phyloP scores from a whole-genome alignment of 2,888 invertebrate genomes.

The Chironomus tentans region DNA sequence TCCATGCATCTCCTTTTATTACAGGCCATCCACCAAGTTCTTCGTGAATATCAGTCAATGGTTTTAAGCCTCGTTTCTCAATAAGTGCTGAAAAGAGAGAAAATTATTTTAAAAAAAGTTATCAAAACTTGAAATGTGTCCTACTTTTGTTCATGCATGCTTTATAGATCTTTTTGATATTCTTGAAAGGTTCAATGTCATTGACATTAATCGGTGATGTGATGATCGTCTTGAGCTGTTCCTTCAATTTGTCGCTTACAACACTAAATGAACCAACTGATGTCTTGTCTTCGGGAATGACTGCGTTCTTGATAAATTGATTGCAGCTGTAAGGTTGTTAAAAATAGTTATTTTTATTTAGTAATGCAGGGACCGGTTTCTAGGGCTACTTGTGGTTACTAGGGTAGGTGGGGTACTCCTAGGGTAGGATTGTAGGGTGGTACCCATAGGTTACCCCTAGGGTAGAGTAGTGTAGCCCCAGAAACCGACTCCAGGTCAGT shows the following conservation, averaged over 20 bases:
- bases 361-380: no score
- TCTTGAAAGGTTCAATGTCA: conserved; percentile 40
- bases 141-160: conserved; percentile 44
- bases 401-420: no score
- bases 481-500: no score
- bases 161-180: conserved; percentile 42
- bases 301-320: conserved; percentile 54
- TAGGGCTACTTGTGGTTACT: no score
- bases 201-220: conserved; percentile 36
- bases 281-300: conserved; percentile 60
- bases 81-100: conserved; percentile 60
- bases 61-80: conserved; percentile 65
- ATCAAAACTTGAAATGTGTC: conserved; percentile 13
- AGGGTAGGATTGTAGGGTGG: no score
- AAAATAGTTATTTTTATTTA: no score
- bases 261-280: conserved; percentile 41
- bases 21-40: conserved; percentile 92
- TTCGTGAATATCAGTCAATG: conserved; percentile 60
- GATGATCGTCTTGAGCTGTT: conserved; percentile 41
- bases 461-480: no score
- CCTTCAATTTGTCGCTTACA: conserved; percentile 42
- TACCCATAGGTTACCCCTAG: no score
- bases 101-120: not conserved
- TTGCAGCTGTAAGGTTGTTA: no score
- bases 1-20: conserved; percentile 66